These are phyloP conservation scores for Proterorhinus semilunaris DNA, from an alignment of 2,113 vertebrate species.

Conservation along the genomic window DNA sequence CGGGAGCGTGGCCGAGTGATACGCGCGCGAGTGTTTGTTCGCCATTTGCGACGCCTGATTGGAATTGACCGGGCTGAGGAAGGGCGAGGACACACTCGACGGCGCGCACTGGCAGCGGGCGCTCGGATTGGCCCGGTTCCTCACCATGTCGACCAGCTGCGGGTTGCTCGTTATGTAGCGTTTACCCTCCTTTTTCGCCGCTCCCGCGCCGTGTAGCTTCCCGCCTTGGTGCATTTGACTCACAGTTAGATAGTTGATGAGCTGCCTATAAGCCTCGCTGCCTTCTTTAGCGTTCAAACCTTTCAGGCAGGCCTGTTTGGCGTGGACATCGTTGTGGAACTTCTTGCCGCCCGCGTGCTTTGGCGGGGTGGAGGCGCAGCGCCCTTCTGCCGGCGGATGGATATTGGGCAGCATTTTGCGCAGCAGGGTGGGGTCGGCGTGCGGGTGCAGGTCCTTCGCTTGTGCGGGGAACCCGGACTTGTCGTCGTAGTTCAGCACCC, in stretches of 20 bases:
- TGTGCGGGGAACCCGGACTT: conserved; percentile 72
- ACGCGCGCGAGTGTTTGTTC: conserved; percentile 48
- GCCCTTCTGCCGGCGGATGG: conserved; percentile 82
- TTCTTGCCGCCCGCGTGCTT: conserved; percentile 84
- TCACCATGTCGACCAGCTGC: conserved; percentile 70
- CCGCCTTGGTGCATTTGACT: conserved; percentile 78
- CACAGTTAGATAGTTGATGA: conserved; percentile 77
- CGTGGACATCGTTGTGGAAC: conserved; percentile 67
- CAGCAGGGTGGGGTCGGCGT: conserved; percentile 84
- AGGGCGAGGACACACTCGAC: conserved; percentile 60
- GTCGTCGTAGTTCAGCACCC: conserved; percentile 83
- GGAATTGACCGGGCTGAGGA: conserved; percentile 58
- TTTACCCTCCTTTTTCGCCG: conserved; percentile 70
- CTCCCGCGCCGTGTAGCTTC: conserved; percentile 69
- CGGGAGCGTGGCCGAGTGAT: conserved; percentile 75
- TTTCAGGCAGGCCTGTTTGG: conserved; percentile 64
- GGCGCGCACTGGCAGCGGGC: conserved; percentile 70
- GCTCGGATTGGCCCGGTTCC: conserved; percentile 59
- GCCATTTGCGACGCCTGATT: conserved; percentile 42
- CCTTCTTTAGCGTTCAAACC: conserved; percentile 71
- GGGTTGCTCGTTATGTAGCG: conserved; percentile 73
- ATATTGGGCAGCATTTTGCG: conserved; percentile 86
- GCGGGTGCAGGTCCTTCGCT: conserved; percentile 87
- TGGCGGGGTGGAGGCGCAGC: conserved; percentile 80
- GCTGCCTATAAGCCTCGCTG: conserved; percentile 73